These are phyloP conservation scores for Drosophila infuscata DNA, from an alignment of 2,888 invertebrate species.

Conservation along the genomic window DNA sequence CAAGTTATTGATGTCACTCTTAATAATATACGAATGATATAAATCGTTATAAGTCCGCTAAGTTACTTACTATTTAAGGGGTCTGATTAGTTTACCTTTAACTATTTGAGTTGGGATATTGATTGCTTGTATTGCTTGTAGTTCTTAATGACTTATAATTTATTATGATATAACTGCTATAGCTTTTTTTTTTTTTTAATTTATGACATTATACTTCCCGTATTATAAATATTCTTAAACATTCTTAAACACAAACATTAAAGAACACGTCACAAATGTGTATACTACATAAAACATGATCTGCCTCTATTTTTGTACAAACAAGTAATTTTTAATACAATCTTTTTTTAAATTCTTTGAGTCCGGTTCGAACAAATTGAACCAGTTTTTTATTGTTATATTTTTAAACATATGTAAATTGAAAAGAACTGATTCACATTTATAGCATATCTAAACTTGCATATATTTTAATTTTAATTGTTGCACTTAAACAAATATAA, in stretches of 20 bases:
- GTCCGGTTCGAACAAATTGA: neutral
- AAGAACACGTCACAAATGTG: too few relatives aligned
- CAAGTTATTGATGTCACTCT: conserved; percentile 28
- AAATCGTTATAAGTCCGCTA: neutral
- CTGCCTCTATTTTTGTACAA: neutral
- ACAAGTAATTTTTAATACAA: conserved; percentile 1
- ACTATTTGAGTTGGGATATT: neutral
- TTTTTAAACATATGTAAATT: neutral
- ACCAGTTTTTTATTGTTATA: neutral
- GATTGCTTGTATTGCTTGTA: neutral
- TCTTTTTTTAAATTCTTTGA: neutral
- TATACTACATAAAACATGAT: neutral
- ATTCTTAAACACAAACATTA: neutral
- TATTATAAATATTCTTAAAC: neutral
- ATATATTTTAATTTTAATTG: neutral
- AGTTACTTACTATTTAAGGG: neutral
- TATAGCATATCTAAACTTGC: fast-evolving
- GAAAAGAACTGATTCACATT: neutral
- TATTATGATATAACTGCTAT: neutral
- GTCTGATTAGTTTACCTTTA: neutral
- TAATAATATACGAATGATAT: conserved; percentile 5
- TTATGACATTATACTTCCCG: neutral
- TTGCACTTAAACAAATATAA: neutral
- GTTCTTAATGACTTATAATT: neutral
- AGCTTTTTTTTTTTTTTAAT: neutral